Evolutionary conservation across 2,888 invertebrate genomes (phyloP), one percentile per base, ranked within the genome.

Genomic region (Beris morrisii): DNA sequence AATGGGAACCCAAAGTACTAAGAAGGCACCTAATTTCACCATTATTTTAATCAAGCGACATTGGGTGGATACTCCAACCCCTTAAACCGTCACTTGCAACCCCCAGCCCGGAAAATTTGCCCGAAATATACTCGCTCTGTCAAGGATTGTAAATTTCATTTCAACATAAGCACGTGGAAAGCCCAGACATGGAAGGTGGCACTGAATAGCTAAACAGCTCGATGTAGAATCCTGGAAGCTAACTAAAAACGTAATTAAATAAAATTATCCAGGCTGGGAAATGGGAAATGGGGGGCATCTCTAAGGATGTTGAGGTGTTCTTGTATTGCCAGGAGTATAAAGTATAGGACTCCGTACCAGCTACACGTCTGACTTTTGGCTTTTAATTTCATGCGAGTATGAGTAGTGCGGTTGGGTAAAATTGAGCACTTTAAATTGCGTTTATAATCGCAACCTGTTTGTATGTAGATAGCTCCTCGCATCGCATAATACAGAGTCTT

Each of bases 1-100:
- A 56, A 46, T 57, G 50, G 46, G 50, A 65, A 56, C 65, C 55
- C 38, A 3, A 38, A 38, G 9, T 9, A 38, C 38, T 38, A 38
- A 38, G 38, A 38, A 7, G 38, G 5, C 3, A 38, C 38, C 38
- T 1, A 38, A 38, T 38, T 38, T 38, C 38, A 57, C 52, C 64
- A 64, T 67, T 54, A 67, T 64, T 64, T 67, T 64, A 64, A 64
- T 67, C 67, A 67, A 67, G 64, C 64, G 32, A 67, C 57, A 67
- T 67, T 64, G 53, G 57, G 67, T 1, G 22, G 52, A 55, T 31
- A 43, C 57, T 13, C 7, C 22, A 22, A 22, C 22, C 3, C 22
- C 22, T 22, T 22, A 22, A 2, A 3, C 22, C 22, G 22, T 22
- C 22, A 22, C 56, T 13, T 56, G 5, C 38, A n/a, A 31, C 43